Percentiles rank a stretch among this genome's conserved stretches.
phyloP scores from a whole-genome alignment of 2,888 invertebrate genomes.

The Tiphia femorata region DNA sequence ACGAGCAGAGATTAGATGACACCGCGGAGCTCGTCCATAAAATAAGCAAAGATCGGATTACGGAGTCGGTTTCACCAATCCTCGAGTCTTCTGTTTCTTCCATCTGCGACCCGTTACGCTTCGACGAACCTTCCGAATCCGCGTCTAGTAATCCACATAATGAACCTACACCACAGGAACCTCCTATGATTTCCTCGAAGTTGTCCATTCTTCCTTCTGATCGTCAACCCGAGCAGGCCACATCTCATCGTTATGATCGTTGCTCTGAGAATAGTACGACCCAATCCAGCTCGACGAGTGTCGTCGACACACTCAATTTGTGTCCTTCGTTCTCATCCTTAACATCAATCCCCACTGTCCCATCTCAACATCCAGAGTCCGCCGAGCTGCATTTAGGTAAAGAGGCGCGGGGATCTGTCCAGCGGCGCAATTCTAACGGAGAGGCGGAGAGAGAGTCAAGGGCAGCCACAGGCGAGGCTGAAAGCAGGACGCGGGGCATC shows the following conservation, averaged over 20 bases:
- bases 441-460: constrained; percentile 54
- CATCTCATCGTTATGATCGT: too few species aligned
- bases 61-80: constrained; percentile 21
- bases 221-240: too few species aligned
- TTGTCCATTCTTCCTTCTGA: too few species aligned
- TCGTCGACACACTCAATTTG: too few species aligned
- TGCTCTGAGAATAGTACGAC: too few species aligned
- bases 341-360: constrained; percentile 25
- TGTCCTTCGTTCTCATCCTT: constrained; percentile 1
- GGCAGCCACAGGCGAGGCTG: constrained; percentile 51
- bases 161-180: too few species aligned
- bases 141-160: too few species aligned
- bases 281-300: too few species aligned
- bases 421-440: constrained; percentile 50
- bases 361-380: constrained; percentile 36
- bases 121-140: background rate
- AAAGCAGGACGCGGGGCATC: constrained; percentile 58
- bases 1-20: constrained; percentile 40
- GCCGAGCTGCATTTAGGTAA: constrained; percentile 63
- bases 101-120: too few species aligned
- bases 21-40: constrained; percentile 36
- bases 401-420: constrained; percentile 52
- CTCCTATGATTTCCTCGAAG: too few species aligned
- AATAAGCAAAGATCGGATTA: constrained; percentile 42
- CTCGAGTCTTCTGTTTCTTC: background rate